Evolutionary conservation across 1,140 invertebrate species (phyloP), one percentile per base, ranked within the genome.

Genomic region (Carposina sasakii): DNA sequence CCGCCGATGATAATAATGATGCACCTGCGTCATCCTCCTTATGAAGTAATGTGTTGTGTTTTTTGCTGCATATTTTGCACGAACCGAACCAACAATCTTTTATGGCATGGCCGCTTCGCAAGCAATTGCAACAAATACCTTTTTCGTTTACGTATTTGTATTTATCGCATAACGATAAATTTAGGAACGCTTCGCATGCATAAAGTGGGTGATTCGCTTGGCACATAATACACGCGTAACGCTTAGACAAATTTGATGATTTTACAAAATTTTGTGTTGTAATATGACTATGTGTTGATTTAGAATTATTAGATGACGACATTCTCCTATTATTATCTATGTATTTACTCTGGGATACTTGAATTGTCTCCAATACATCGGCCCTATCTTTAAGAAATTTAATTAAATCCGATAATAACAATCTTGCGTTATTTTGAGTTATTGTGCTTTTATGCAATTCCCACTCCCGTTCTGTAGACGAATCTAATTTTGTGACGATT

Each of bases 31-130:
- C 15, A 8, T 8, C 36, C 3, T 49, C 34, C 1, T 23, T 28
- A 28, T 61, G 59, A 43, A 61, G 21, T 28, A 61, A 39, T 0
- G 28, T 34, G 41, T 62, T 62, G 22, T 62, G 59, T 41, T 57
- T 61, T 24, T 53, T 30, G 19, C 49, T 43, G 34, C 59, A 61
- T 8, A 17, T 16, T 34, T 39, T 57, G 26, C 59, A 57, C 3
- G 54, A 20, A 0, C 54, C 59, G 21, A 48, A 57, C 23, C 15
- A 24, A 33, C 59, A 61, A 0, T 48, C 40, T 9, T 15, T n/a
- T 12, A 48, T 17, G 17, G 44, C 15, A 22, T 60, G 57, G 5
- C 49, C 52, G 1, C 41, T 15, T 10, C 57, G 57, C 39, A 60
- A 49, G 48, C 57, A 53, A 17, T 55, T 60, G 9, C 16, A 13